These are phyloP conservation scores for Mycalesis mineus DNA, from an alignment of 2,888 invertebrate species.

Conservation along the genomic window DNA sequence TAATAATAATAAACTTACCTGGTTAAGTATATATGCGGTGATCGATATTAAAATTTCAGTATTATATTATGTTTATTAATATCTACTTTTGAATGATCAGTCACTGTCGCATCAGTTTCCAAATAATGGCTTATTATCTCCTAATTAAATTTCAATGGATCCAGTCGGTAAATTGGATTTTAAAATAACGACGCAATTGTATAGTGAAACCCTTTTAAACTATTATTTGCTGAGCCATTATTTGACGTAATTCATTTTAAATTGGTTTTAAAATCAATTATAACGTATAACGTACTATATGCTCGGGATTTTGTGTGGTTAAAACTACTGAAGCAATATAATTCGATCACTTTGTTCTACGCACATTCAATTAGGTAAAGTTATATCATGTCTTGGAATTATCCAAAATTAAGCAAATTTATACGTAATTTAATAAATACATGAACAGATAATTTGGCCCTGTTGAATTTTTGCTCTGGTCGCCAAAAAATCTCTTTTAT, in stretches of 20 bases:
- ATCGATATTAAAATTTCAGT: too few species aligned
- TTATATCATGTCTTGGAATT: too few species aligned
- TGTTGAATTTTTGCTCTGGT: too few species aligned
- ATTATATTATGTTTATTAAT: neutral
- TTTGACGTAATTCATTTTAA: slow-evolving; percentile 18
- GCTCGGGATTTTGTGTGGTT: neutral
- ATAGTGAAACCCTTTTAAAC: slow-evolving; percentile 15
- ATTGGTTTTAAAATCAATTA: slow-evolving; percentile 16
- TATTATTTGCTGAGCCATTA: slow-evolving; percentile 12
- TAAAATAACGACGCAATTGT: slow-evolving; percentile 18
- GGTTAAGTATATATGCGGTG: too few species aligned
- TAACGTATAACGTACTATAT: neutral
- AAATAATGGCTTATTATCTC: slow-evolving; percentile 22
- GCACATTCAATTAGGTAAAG: neutral
- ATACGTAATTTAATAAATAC: too few species aligned
- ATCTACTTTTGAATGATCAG: neutral
- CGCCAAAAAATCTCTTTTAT: too few species aligned
- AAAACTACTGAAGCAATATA: neutral
- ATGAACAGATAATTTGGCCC: too few species aligned
- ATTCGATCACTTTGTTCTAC: neutral
- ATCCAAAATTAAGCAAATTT: too few species aligned
- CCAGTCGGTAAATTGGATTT: slow-evolving; percentile 25
- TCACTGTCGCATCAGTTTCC: slow-evolving; percentile 15
- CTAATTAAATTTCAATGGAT: slow-evolving; percentile 25
- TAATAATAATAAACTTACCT: too few species aligned